Percentiles rank a stretch among this genome's conserved stretches.
Evolutionary conservation across 2,888 invertebrate genomes (phyloP).

Genomic region (Pocota personata): DNA sequence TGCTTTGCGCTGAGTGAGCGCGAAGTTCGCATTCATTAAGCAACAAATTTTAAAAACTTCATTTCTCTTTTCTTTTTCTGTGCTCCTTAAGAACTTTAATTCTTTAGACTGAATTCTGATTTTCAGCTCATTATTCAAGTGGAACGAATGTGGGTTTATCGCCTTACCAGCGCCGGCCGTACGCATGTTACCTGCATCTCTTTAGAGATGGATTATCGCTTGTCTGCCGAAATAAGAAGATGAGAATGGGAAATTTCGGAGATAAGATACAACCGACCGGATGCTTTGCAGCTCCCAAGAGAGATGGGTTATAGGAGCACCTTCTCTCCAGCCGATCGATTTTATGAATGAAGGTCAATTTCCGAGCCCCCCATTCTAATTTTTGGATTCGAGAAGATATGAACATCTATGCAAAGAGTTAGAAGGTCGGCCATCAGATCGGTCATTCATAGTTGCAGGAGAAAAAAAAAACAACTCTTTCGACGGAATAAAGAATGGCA

Average conservation of each 20-base stretch:
- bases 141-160: constrained; percentile 70
- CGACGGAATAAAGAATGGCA: constrained; percentile 58
- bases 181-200: constrained; percentile 41
- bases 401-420: constrained; percentile 14
- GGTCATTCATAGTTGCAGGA: constrained; percentile 23
- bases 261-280: constrained; percentile 61
- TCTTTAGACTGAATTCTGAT: constrained; percentile 41
- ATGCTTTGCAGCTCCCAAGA: constrained; percentile 59
- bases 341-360: constrained; percentile 67
- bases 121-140: constrained; percentile 68
- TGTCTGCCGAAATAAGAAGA: constrained; percentile 51
- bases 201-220: constrained; percentile 51
- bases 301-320: constrained; percentile 16
- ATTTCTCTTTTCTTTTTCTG: neutral
- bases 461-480: neutral
- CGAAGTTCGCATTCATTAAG: constrained; percentile 57
- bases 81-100: neutral
- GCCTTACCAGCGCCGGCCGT: neutral
- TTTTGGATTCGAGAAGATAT: neutral
- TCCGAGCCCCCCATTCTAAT: neutral
- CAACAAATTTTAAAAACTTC: neutral
- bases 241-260: constrained; percentile 51
- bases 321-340: constrained; percentile 40
- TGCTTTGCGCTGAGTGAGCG: neutral
- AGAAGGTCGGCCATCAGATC: neutral